phyloP scores from a whole-genome alignment of 2,113 vertebrate species.

The Stictonetta naevosa region DNA sequence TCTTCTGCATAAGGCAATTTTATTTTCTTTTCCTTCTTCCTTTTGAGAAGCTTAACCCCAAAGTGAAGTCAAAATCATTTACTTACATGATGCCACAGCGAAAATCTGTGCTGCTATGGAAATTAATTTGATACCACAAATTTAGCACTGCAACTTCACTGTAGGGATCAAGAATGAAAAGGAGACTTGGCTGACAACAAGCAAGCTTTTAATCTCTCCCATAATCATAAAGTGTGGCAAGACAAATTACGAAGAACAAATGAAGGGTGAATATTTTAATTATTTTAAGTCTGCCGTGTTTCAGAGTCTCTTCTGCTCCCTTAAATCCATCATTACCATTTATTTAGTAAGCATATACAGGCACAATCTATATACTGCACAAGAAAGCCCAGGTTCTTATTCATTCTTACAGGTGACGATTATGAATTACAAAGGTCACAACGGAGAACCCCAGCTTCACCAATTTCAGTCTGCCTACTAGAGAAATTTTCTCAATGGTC shows the following conservation, averaged over 20 bases:
- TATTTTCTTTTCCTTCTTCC: neutral
- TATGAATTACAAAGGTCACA: neutral
- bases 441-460: neutral
- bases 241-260: conserved; percentile 47
- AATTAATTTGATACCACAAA: conserved; percentile 39
- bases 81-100: neutral
- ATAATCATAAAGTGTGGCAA: conserved; percentile 29
- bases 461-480: neutral
- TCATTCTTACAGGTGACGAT: neutral
- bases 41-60: conserved; percentile 25
- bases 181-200: conserved; percentile 29
- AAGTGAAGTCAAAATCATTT: conserved; percentile 35
- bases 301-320: neutral
- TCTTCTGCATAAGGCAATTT: neutral
- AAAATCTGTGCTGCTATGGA: conserved; percentile 16
- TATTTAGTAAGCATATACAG: neutral
- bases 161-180: conserved; percentile 38
- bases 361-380: neutral
- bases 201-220: conserved; percentile 42
- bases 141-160: conserved; percentile 8
- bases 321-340: neutral
- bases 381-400: neutral
- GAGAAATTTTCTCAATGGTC: neutral
- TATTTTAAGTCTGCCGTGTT: conserved; percentile 8
- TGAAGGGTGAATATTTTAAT: conserved; percentile 53